Base-by-base conservation (phyloP, 2,888 invertebrate species). In the Cephus pulcher region DNA sequence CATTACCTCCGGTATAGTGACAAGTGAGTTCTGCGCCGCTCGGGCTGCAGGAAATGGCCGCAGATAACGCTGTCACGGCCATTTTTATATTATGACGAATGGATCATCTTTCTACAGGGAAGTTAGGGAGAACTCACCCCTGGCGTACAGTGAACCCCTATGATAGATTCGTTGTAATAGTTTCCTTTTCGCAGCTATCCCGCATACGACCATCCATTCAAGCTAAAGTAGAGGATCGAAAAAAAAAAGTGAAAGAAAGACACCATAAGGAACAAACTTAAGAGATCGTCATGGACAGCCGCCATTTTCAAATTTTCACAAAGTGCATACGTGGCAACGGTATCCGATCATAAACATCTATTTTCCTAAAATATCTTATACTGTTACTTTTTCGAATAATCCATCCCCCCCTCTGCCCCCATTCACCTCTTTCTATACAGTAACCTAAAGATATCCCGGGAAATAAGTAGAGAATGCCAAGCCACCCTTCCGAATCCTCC, bases 1-100 rank as follows among this genome's bases (percentile, higher is more conserved):
- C 90, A 91, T 91, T 91, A 91, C 90, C 90, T 89, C 89, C 89
- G 89, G 89, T 86, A 88, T 84, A 88, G 89, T 89, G 91, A 90
- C 90, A 90, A 91, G 91, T 89, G 90, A 89, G 89, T 84, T 82
- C 79, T 74, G 74, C 82, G 69, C 79, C 77, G 82, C 85, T 84
- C 83, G 84, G 84, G 83, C 89, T 90, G 90, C 87, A 89, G 89
- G 89, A 90, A 91, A 91, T 90, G 89, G 88, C 85, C 88, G 83
- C 84, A 90, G 90, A 90, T 90, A 91, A 90, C 87, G 86, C 90
- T 90, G 91, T 90, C 90, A 89, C 85, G 85, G 86, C 84, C 88
- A 90, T 90, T 89, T 90, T 89, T 89, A 88, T 89, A 89, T 89
- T 88, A 89, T 90, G 90, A 90, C 88, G 88, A 89, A 90, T 90